Evolutionary conservation across 2,113 vertebrate species (phyloP).

Genomic region (Lampris incognitus): DNA sequence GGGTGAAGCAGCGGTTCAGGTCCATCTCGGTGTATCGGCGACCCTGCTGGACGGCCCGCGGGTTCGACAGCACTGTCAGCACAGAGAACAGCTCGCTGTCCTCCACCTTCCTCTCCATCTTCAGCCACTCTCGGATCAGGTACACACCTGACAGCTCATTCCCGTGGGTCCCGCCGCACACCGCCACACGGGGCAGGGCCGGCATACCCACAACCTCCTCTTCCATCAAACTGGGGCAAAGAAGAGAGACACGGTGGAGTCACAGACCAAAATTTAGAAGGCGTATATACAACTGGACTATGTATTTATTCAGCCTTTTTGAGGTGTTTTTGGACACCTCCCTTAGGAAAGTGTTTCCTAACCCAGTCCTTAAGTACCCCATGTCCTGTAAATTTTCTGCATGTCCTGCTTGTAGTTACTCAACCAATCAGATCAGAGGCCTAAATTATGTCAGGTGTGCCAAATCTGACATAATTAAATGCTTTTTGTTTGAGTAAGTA

Average conservation of each 20-base stretch:
- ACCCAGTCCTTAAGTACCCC: no score
- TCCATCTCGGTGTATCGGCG: conserved; percentile 77
- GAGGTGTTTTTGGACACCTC: not conserved
- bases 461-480: no score
- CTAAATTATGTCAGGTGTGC: no score
- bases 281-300: not conserved
- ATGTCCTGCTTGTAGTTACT: no score
- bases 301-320: not conserved
- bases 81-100: conserved; percentile 29
- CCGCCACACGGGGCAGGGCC: conserved; percentile 76
- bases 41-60: conserved; percentile 72
- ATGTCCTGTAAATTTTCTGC: no score
- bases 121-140: conserved; percentile 79
- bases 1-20: conserved; percentile 82
- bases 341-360: no score
- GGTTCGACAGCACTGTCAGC: conserved; percentile 74
- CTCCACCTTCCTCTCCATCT: conserved; percentile 22
- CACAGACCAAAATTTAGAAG: not conserved
- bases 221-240: conserved; percentile 62
- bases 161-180: conserved; percentile 87
- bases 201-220: conserved; percentile 57
- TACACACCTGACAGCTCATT: conserved; percentile 85
- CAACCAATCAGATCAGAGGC: no score
- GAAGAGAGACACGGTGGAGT: not conserved
- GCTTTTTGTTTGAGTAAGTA: no score